A percentile compares a stretch with the other conserved stretches of the same genome.
These are phyloP conservation scores for Spizaetus ornatus DNA, from an alignment of 2,113 vertebrate genomes.

Conservation along the genomic window DNA sequence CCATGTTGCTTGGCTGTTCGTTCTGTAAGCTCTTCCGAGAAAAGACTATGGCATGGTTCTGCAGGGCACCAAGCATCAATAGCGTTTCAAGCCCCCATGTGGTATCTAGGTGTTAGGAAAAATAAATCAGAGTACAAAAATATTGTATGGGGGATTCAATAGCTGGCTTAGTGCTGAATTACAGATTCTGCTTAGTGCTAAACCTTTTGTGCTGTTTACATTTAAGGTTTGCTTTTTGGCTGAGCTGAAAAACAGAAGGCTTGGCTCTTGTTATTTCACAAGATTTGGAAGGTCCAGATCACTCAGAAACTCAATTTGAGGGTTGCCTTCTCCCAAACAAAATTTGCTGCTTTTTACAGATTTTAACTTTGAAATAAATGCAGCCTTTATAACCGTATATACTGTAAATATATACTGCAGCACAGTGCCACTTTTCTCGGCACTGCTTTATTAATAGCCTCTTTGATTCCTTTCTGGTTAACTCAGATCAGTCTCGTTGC, in stretches of 20 bases:
- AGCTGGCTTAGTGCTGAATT: not conserved
- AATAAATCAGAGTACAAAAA: not conserved
- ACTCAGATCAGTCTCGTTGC: not conserved
- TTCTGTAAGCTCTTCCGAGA: not conserved
- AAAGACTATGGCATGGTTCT: not conserved
- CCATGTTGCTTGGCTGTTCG: not conserved
- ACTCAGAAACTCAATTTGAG: not conserved
- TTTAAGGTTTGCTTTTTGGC: slow-evolving; percentile 11
- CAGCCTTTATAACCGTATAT: not conserved
- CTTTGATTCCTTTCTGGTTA: not conserved
- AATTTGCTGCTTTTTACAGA: not conserved
- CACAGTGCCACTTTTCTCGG: not conserved
- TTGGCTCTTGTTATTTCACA: not conserved
- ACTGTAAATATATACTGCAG: not conserved
- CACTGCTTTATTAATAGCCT: not conserved
- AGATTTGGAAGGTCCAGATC: not conserved
- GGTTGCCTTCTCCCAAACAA: not conserved
- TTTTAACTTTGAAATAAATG: not conserved
- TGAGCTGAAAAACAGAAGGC: not conserved
- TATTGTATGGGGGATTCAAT: not conserved
- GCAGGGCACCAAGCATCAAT: not conserved
- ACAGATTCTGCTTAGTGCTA: not conserved
- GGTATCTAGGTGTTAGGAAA: not conserved
- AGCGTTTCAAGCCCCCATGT: not conserved
- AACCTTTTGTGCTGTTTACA: not conserved